phyloP scores from a whole-genome alignment of 1,140 invertebrate species.

The Heliconius melpomene region DNA sequence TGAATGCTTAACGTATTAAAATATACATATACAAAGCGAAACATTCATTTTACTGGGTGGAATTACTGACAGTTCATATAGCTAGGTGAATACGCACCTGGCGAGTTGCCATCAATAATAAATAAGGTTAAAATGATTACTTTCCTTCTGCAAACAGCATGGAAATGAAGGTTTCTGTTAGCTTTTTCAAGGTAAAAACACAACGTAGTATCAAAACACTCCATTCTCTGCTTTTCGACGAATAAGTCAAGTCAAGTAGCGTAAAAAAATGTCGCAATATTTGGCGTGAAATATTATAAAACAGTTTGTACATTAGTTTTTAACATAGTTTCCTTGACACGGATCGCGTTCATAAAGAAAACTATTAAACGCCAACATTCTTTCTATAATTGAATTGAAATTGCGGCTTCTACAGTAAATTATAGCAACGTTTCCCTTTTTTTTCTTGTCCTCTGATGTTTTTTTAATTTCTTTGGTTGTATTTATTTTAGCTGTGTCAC shows the following conservation, averaged over 20 bases:
- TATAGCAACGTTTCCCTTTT: conserved; percentile 7
- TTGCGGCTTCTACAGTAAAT: conserved; percentile 11
- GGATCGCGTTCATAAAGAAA: conserved; percentile 18
- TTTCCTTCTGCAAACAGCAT: not conserved
- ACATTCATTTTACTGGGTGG: not conserved
- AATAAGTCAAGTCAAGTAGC: no score
- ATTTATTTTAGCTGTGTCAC: not conserved
- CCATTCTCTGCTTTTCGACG: not conserved
- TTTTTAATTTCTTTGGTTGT: conserved; percentile 3
- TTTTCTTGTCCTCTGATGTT: not conserved
- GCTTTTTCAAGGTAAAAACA: not conserved
- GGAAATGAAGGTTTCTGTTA: not conserved
- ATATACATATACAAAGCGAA: not conserved
- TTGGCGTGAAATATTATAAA: not conserved
- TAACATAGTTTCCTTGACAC: conserved; percentile 14
- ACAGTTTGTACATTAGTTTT: conserved; percentile 5
- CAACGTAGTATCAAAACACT: not conserved
- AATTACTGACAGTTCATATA: not conserved
- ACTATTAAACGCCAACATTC: conserved; percentile 18
- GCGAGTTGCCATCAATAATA: conserved; percentile 3
- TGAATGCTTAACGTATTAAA: not conserved
- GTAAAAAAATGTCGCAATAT: not conserved
- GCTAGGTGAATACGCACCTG: not conserved
- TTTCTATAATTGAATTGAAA: conserved; percentile 19
- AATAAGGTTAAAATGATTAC: conserved; percentile 1